Evolutionary conservation across 2,797 vertebrate species (phyloP).

Genomic region (Gymnodraco acuticeps): DNA sequence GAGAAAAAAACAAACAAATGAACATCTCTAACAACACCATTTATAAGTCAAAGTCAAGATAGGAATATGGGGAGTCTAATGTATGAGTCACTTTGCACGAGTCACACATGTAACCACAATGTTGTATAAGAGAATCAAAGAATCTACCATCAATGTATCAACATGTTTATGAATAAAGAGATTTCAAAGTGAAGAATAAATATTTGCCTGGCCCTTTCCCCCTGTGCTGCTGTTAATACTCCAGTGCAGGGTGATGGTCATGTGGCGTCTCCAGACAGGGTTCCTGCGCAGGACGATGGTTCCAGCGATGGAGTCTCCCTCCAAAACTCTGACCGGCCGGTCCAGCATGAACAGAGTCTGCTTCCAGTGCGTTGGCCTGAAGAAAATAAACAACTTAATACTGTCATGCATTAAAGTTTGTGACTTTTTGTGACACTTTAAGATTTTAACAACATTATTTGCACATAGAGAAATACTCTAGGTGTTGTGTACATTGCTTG

Average conservation of each 20-base stretch:
- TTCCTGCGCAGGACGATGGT: conserved; percentile 81
- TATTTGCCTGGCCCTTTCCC: conserved; percentile 72
- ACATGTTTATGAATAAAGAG: neutral
- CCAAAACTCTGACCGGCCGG: conserved; percentile 69
- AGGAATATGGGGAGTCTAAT: neutral
- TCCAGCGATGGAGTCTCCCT: conserved; percentile 81
- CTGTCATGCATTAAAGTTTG: neutral
- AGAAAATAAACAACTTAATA: neutral
- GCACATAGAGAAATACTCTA: neutral
- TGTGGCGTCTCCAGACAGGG: conserved; percentile 88
- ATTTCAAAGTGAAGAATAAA: conserved; percentile 1
- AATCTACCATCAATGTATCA: neutral
- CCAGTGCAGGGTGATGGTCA: conserved; percentile 86
- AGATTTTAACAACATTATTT: neutral
- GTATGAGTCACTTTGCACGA: conserved; percentile 1
- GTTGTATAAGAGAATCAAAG: neutral
- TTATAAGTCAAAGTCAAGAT: neutral
- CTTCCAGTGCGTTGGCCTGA: conserved; percentile 88
- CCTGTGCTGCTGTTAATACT: conserved; percentile 64
- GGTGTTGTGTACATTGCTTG: neutral
- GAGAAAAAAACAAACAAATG: neutral
- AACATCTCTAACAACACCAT: neutral
- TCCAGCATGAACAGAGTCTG: conserved; percentile 91
- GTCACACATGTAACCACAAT: neutral
- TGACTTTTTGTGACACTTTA: neutral